Conservation (phyloP, 2,888 invertebrate genomes). For the Cantharis lateralis region DNA sequence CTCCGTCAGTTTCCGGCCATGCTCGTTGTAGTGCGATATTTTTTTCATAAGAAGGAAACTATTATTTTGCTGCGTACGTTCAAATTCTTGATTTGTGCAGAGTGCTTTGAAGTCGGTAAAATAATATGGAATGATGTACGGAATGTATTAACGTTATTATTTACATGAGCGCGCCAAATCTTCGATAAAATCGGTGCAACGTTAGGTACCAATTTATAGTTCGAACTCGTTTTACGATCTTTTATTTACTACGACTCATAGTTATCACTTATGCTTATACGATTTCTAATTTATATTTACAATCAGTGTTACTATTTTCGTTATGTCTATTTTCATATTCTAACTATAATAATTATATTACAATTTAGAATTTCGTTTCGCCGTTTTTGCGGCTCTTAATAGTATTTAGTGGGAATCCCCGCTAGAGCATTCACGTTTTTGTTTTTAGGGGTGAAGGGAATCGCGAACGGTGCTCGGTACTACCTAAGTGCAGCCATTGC, state of each 20-base stretch:
- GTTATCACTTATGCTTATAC: slow-evolving; percentile 42
- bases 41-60: slow-evolving; percentile 50
- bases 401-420: slow-evolving; percentile 45
- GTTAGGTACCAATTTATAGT: slow-evolving; percentile 27
- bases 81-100: slow-evolving; percentile 53
- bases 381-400: slow-evolving; percentile 41
- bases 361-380: slow-evolving; percentile 59
- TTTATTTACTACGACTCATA: slow-evolving; percentile 34
- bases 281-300: slow-evolving; percentile 49
- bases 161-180: slow-evolving; percentile 41
- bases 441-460: slow-evolving; percentile 19
- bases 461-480: slow-evolving; percentile 32
- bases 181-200: slow-evolving; percentile 20
- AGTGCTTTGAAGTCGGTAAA: slow-evolving; percentile 51
- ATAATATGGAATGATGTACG: slow-evolving; percentile 46
- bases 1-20: slow-evolving; percentile 41
- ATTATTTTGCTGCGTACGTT: slow-evolving; percentile 48
- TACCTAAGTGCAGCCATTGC: slow-evolving; percentile 29
- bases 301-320: slow-evolving; percentile 46
- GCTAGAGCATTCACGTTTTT: slow-evolving; percentile 23
- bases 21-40: slow-evolving; percentile 38
- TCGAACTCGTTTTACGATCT: slow-evolving; percentile 35
- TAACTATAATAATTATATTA: slow-evolving; percentile 52
- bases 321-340: slow-evolving; percentile 51
- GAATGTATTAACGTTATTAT: slow-evolving; percentile 44